Conservation (phyloP, 2,113 vertebrate species). For the Mesitornis unicolor region DNA sequence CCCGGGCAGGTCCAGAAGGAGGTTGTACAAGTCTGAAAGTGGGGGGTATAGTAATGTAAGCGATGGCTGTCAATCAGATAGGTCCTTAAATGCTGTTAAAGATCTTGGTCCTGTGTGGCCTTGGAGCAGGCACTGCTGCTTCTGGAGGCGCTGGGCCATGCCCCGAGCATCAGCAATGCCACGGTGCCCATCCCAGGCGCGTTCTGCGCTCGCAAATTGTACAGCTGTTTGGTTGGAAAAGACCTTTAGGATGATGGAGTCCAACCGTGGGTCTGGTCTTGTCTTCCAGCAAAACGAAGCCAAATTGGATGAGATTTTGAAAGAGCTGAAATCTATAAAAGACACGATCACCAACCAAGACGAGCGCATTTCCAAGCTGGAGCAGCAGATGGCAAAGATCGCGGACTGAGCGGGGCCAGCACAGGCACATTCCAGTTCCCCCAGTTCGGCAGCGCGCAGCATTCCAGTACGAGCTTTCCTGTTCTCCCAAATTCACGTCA, state of each 20-base stretch:
- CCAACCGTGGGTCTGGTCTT: no score
- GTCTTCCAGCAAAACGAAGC: constrained; percentile 84
- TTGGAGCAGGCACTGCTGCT: background rate
- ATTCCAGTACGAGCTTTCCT: constrained; percentile 82
- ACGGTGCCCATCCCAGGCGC: background rate
- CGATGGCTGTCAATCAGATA: background rate
- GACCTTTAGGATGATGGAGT: no score
- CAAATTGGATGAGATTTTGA: constrained; percentile 94
- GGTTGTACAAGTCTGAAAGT: no score
- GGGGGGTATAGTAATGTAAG: no score
- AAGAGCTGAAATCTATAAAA: constrained; percentile 93
- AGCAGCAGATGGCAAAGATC: constrained; percentile 93
- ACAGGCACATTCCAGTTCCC: constrained; percentile 69
- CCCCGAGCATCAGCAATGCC: background rate
- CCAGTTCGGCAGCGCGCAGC: constrained; percentile 70
- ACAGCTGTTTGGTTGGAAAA: no score
- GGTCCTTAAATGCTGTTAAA: background rate
- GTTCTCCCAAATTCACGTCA: constrained; percentile 71
- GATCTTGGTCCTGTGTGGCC: background rate
- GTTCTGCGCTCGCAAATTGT: no score
- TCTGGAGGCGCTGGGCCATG: background rate
- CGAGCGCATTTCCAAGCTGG: constrained; percentile 92
- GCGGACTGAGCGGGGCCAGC: constrained; percentile 80
- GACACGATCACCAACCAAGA: constrained; percentile 93
- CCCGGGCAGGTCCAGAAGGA: background rate